A percentile compares a stretch with the other conserved stretches of the same genome.
Conservation (phyloP, 2,888 invertebrate genomes). For the Bellardia bayeri region DNA sequence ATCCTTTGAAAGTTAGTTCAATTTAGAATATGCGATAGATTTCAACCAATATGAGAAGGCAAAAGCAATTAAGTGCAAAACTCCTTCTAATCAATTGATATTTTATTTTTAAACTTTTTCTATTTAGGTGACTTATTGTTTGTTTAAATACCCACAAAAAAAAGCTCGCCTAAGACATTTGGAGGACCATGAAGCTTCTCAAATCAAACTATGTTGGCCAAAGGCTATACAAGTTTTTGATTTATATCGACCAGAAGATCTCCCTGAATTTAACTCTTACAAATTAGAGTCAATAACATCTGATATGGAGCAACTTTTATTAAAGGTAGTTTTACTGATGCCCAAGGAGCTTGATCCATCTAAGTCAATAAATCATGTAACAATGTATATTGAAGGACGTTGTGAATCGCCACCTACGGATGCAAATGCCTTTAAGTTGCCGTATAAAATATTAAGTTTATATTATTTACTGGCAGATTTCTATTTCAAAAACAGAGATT, state of each 20-base stretch:
- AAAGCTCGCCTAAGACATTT: slow-evolving; percentile 85
- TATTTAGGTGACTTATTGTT: slow-evolving; percentile 87
- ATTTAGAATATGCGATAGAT: no score
- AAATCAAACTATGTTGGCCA: slow-evolving; percentile 89
- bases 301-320: slow-evolving; percentile 91
- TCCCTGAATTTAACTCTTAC: slow-evolving; percentile 93
- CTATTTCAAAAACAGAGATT: slow-evolving; percentile 94
- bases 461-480: slow-evolving; percentile 97
- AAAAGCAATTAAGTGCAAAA: no score
- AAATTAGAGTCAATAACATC: slow-evolving; percentile 90
- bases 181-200: slow-evolving; percentile 88
- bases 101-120: neutral
- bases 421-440: slow-evolving; percentile 85
- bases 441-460: slow-evolving; percentile 88
- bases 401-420: slow-evolving; percentile 86
- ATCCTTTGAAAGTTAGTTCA: no score
- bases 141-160: slow-evolving; percentile 92
- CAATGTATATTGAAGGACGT: slow-evolving; percentile 88
- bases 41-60: no score
- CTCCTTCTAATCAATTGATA: no score
- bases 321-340: slow-evolving; percentile 88
- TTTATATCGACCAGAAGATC: slow-evolving; percentile 90
- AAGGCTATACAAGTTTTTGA: slow-evolving; percentile 91
- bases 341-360: slow-evolving; percentile 89
- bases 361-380: slow-evolving; percentile 87